Conservation (phyloP, 1,140 invertebrate genomes). For the Drosophila punjabiensis region DNA sequence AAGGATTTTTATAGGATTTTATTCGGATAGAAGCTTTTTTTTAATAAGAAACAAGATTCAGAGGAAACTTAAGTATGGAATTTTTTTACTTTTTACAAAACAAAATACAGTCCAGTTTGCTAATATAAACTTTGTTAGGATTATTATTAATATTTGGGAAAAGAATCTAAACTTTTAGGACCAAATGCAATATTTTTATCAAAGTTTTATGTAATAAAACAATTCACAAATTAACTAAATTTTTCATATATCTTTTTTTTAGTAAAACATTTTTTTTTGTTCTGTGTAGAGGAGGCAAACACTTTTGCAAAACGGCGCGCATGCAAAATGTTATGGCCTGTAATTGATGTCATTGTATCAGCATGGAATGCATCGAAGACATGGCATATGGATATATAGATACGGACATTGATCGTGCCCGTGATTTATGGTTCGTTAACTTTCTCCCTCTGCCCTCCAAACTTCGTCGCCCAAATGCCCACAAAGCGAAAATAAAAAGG, state of each 20-base stretch:
- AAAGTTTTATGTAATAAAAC: no score
- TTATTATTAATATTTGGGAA: no score
- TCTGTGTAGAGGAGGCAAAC: background rate
- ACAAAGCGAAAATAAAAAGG: constrained; percentile 28
- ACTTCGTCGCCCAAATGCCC: background rate
- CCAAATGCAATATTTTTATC: no score
- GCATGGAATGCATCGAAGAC: constrained; percentile 49
- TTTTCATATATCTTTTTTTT: background rate
- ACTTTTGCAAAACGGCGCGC: constrained; percentile 44
- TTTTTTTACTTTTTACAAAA: no score
- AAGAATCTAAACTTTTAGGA: no score
- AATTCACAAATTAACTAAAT: background rate
- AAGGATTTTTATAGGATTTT: no score
- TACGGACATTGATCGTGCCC: constrained; percentile 63
- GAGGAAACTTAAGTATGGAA: no score
- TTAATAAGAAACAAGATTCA: no score
- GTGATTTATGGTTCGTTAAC: constrained; percentile 67
- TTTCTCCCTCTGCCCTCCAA: constrained; percentile 18
- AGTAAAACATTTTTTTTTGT: background rate
- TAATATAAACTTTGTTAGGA: no score
- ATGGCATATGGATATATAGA: constrained; percentile 57
- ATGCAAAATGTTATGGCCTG: constrained; percentile 69
- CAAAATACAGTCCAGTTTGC: no score
- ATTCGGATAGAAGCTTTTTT: no score
- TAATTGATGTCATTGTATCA: constrained; percentile 70